Evolutionary conservation across 2,113 vertebrate genomes (phyloP).

Genomic region (Leptocoma aspasia): DNA sequence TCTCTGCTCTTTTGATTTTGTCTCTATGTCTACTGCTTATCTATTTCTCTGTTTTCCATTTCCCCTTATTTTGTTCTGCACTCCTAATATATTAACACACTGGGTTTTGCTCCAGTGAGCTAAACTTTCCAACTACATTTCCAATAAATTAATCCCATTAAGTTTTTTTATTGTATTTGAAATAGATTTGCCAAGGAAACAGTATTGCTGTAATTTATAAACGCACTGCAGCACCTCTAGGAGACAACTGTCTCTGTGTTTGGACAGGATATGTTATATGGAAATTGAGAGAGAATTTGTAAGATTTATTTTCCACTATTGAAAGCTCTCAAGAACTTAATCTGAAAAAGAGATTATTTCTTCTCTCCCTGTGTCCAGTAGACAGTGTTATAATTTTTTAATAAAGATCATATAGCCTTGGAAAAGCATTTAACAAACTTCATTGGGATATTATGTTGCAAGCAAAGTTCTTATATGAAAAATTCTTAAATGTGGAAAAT

Average conservation of each 20-base stretch:
- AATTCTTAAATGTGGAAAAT: slow-evolving; percentile 15
- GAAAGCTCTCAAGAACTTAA: not conserved
- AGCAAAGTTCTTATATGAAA: not conserved
- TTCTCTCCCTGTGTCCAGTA: not conserved
- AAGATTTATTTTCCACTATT: slow-evolving; percentile 19
- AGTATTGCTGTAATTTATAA: slow-evolving; percentile 16
- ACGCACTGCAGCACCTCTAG: not conserved
- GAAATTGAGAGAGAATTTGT: slow-evolving; percentile 29
- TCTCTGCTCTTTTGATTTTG: not conserved
- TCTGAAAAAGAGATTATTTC: slow-evolving; percentile 61
- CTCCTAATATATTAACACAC: not conserved
- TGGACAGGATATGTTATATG: slow-evolving; percentile 18
- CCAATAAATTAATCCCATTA: slow-evolving; percentile 20
- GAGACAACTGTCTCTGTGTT: not conserved
- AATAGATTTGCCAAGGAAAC: slow-evolving; percentile 35
- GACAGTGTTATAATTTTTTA: not conserved
- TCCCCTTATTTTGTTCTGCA: not conserved
- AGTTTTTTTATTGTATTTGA: slow-evolving; percentile 24
- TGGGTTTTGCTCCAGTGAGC: not conserved
- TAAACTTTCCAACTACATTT: not conserved
- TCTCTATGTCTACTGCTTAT: not conserved
- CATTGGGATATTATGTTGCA: not conserved
- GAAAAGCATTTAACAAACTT: slow-evolving; percentile 19
- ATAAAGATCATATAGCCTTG: not conserved
- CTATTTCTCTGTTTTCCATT: not conserved